Base-by-base conservation (phyloP, 1,140 invertebrate species). In the Drosophila tropicalis region DNA sequence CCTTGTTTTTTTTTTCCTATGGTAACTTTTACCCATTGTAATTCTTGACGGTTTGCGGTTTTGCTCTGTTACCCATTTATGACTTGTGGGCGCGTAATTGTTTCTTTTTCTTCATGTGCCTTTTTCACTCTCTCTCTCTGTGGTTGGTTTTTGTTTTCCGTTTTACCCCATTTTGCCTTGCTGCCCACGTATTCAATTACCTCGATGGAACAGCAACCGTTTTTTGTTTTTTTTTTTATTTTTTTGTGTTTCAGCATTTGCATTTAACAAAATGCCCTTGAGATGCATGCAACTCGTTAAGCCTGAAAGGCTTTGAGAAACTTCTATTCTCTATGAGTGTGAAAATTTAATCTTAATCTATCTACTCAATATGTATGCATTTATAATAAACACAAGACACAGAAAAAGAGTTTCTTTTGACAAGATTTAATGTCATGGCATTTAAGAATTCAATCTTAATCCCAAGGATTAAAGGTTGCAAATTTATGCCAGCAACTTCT, bases 161-260 rank as follows among this genome's bases (percentile, higher is more conserved):
- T 29, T 55, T 39, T 22, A 10, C 19, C 32, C 10, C 19, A 55
- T 25, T 67, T 63, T 76, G 65, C 68, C 54, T 76, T 76, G 62
- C 73, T 73, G 60, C 17, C 60, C 79, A 81, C 79, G 79, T 77
- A 81, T 77, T 81, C 77, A 85, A 85, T 83, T 83, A 83, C 71
- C 65, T 41, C 63, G n/a, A 57, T 60, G 62, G 34, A 73, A 41
- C 25, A 56, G 44, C 51, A 34, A 70, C 47, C 55, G 60, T 17
- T 51, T 47, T 12, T n/a, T n/a, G n/a, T n/a, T n/a, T n/a, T n/a
- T n/a, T n/a, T n/a, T n/a, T n/a, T n/a, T n/a, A n/a, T n/a, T 41
- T 12, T n/a, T 41, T 56, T 66, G 55, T 73, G 51, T 32, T 60
- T 60, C 58, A 51, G 51, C 40, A 62, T 58, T 63, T 79, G 54